phyloP scores from a whole-genome alignment of 2,888 invertebrate genomes.

The Caenorhabditis angaria region DNA sequence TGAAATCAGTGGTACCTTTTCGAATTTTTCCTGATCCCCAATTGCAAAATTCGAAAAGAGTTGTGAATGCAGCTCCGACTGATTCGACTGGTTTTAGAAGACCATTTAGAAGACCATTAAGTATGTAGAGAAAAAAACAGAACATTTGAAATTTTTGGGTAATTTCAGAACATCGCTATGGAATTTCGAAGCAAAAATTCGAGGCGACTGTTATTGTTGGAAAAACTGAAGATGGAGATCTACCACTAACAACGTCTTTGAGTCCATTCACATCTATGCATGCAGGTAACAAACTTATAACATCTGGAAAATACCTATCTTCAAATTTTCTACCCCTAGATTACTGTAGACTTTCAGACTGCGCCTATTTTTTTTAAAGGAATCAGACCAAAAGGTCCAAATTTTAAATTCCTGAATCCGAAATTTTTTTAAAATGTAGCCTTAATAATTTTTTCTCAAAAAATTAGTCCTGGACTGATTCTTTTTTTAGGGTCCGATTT shows the following conservation, averaged over 20 bases:
- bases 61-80: conserved; percentile 14
- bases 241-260: conserved; percentile 32
- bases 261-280: conserved; percentile 35
- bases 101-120: not conserved
- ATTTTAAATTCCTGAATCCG: too few species aligned
- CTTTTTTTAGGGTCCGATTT: too few species aligned
- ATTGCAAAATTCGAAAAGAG: conserved; percentile 16
- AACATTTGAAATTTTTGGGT: not conserved
- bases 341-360: too few species aligned
- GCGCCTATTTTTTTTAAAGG: not conserved
- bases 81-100: not conserved
- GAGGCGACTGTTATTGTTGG: conserved; percentile 15
- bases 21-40: conserved; percentile 32
- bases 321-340: too few species aligned
- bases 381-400: too few species aligned
- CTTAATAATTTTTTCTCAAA: too few species aligned
- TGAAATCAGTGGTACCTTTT: conserved; percentile 40
- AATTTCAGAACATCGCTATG: conserved; percentile 25
- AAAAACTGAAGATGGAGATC: conserved; percentile 18
- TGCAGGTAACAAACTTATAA: conserved; percentile 17
- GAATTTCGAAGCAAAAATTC: conserved; percentile 37
- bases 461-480: too few species aligned
- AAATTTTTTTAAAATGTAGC: too few species aligned
- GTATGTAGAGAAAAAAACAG: not conserved
- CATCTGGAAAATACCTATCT: too few species aligned